A percentile compares a stretch with the other conserved stretches of the same genome.
These are phyloP conservation scores for Threskiornis aethiopicus DNA, from an alignment of 2,797 vertebrate genomes.

Conservation along the genomic window DNA sequence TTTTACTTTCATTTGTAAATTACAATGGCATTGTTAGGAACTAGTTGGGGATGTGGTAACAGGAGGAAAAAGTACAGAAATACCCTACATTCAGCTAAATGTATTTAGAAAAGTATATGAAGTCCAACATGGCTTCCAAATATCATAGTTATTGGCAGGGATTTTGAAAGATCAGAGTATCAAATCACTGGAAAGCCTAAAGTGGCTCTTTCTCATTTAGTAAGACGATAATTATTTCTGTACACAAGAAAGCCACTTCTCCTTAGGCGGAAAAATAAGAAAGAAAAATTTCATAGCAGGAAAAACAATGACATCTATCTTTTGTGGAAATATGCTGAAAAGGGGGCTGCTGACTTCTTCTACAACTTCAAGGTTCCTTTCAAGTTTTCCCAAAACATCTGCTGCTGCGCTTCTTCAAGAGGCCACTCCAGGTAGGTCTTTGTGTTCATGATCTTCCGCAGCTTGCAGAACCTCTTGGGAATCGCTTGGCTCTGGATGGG, in stretches of 20 bases:
- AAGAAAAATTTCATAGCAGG: background rate
- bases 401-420: constrained; percentile 54
- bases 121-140: background rate
- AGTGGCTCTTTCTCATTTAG: accelerated
- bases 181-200: background rate
- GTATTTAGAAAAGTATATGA: background rate
- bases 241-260: background rate
- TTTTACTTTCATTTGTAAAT: background rate
- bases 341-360: background rate
- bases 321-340: background rate
- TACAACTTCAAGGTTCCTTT: constrained; percentile 72
- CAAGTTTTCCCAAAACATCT: constrained; percentile 79
- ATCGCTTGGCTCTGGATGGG: constrained; percentile 58
- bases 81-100: background rate
- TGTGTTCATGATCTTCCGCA: constrained; percentile 81
- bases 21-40: background rate
- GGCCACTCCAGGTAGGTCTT: constrained; percentile 86
- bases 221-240: background rate
- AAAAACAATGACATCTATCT: background rate
- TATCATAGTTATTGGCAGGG: background rate
- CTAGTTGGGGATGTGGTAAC: background rate
- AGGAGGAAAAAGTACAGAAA: background rate
- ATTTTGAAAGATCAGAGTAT: background rate
- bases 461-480: constrained; percentile 82
- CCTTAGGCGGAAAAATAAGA: background rate